Base-by-base conservation (phyloP, 2,888 invertebrate genomes). In the Tanytarsus gracilentus region DNA sequence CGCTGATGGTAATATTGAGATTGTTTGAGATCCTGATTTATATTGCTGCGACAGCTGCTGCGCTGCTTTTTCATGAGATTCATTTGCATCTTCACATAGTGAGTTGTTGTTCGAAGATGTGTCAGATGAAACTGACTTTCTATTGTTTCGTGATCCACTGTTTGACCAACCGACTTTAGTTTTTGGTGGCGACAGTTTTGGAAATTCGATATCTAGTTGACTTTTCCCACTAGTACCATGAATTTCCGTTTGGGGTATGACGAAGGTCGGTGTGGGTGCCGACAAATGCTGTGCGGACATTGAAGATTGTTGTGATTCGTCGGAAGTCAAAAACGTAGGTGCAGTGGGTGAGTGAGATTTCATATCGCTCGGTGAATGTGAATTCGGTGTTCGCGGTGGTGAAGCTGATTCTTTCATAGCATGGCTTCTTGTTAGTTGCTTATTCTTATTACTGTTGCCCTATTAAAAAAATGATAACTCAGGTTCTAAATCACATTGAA, bases 341-440 rank as follows among this genome's bases (percentile, higher is more conserved):
- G 64, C 64, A 63, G 68, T 65, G 62, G 65, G 61, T 63, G 39
- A 64, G 63, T 53, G 65, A 33, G 49, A 63, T 63, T 26, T 63
- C 40, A 62, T 65, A 61, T 60, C 67, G 66, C 29, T 62, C 14
- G 48, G 33, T 30, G 69, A 68, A 62, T 75, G 69, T 52, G 80
- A 80, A 33, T 81, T 79, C 21, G 75, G 71, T 51, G 78, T 76
- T 63, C 80, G 78, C 29, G 81, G 81, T 9, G 81, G 81, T 25
- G 81, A 81, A 52, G 87, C 82, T 64, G 89, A 85, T 72, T 93
- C 93, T 69, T 90, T 82, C 78, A 93, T 86, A 64, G 93, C 94
- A 77, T 90, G 88, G 69, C 92, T 91, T 68, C 94, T 82, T 62
- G 89, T 88, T 67, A 93, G 79, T 70, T 88, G 81, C 76, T 89